Conservation (phyloP, 2,797 vertebrate species). For the Oryzias sinensis region DNA sequence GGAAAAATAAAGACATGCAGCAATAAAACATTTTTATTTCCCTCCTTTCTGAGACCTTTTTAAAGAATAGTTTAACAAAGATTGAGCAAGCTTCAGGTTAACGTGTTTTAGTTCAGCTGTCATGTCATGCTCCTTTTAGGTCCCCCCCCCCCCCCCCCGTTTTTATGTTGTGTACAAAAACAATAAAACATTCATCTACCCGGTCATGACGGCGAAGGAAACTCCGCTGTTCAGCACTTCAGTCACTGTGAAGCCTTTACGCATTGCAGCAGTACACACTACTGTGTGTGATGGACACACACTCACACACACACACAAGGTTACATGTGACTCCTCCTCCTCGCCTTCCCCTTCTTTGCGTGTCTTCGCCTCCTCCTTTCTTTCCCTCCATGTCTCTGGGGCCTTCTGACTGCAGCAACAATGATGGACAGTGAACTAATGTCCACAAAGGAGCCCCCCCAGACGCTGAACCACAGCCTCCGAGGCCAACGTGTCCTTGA, state of each 20-base stretch:
- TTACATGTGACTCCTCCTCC: constrained; percentile 38
- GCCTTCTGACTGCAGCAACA: constrained; percentile 60
- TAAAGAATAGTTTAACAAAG: too few species aligned
- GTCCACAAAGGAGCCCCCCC: constrained; percentile 62
- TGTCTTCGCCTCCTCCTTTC: constrained; percentile 23
- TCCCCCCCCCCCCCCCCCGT: too few species aligned
- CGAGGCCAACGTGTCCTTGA: constrained; percentile 62
- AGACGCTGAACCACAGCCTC: constrained; percentile 51
- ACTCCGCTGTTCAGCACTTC: constrained; percentile 24
- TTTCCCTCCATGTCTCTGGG: constrained; percentile 43
- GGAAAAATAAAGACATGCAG: too few species aligned
- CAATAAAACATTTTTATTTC: too few species aligned
- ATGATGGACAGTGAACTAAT: constrained; percentile 72
- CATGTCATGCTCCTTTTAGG: too few species aligned
- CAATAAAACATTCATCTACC: too few species aligned
- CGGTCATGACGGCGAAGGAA: too few species aligned
- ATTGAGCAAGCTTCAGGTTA: too few species aligned
- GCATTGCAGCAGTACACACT: constrained; percentile 75
- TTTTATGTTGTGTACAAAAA: too few species aligned
- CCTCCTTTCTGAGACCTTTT: too few species aligned
- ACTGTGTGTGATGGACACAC: constrained; percentile 62
- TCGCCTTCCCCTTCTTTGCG: constrained; percentile 19
- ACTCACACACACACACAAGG: constrained; percentile 18
- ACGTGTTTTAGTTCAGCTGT: too few species aligned
- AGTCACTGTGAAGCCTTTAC: constrained; percentile 62